Evolutionary conservation across 1,140 invertebrate genomes (phyloP).

Genomic region (Helicoverpa armigera): DNA sequence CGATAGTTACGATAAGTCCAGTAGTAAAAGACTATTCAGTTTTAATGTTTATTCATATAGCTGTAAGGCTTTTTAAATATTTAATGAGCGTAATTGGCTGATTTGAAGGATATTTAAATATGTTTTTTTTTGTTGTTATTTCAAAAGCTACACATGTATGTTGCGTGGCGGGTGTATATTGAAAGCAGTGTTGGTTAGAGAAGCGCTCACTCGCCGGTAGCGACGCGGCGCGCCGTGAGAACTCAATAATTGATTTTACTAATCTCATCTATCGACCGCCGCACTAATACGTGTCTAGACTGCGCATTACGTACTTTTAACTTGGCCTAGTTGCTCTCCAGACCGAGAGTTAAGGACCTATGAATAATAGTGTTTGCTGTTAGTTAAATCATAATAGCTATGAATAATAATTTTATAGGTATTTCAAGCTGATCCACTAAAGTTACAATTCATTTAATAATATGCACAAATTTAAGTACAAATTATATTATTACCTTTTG

Average conservation of each 20-base stretch:
- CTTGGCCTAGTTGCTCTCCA: neutral
- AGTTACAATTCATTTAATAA: too few relatives aligned
- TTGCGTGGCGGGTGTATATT: conserved; percentile 25
- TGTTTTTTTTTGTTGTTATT: neutral
- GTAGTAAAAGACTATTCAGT: conserved; percentile 11
- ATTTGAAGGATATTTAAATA: too few relatives aligned
- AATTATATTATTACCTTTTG: too few relatives aligned
- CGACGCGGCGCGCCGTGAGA: conserved; percentile 73
- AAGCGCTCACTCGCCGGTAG: neutral
- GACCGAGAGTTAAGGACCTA: neutral
- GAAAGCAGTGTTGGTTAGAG: conserved; percentile 26
- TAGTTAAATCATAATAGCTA: neutral
- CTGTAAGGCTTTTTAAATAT: neutral
- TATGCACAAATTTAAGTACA: too few relatives aligned
- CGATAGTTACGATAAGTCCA: neutral
- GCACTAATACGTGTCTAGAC: conserved; percentile 64
- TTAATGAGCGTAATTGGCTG: too few relatives aligned
- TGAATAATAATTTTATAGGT: too few relatives aligned
- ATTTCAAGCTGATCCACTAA: too few relatives aligned
- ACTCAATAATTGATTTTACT: conserved; percentile 80
- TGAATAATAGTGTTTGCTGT: neutral
- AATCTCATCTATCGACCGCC: conserved; percentile 73
- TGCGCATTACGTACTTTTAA: conserved; percentile 47
- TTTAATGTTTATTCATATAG: conserved; percentile 16
- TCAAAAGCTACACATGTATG: conserved; percentile 16